These are phyloP conservation scores for Gallirallus australis DNA, from an alignment of 2,797 vertebrate genomes.

Conservation along the genomic window DNA sequence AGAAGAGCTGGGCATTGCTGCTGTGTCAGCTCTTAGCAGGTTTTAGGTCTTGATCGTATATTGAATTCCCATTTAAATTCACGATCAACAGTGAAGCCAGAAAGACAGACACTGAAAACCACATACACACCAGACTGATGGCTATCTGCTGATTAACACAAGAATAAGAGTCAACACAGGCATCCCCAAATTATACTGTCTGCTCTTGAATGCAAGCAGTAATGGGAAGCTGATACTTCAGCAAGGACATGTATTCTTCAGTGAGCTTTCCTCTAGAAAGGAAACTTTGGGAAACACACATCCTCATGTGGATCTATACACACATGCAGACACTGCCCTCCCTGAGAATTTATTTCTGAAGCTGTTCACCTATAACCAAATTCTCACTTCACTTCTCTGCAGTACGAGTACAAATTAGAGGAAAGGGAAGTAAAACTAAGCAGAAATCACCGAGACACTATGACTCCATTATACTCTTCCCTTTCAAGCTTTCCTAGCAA, in stretches of 20 bases:
- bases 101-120: not conserved
- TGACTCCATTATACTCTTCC: not conserved
- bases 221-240: not conserved
- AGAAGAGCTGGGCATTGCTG: not conserved
- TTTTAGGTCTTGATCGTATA: not conserved
- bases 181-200: not conserved
- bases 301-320: accelerated
- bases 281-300: not conserved
- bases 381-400: not conserved
- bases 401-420: not conserved
- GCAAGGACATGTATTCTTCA: not conserved
- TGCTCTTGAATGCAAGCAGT: not conserved
- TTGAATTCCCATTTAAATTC: constrained; percentile 3
- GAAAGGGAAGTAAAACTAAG: not conserved
- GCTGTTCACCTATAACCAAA: not conserved
- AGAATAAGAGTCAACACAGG: not conserved
- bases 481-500: not conserved
- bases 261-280: not conserved
- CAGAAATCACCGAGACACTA: not conserved
- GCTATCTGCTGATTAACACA: not conserved
- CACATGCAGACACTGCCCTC: not conserved
- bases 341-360: not conserved
- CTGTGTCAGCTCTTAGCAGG: not conserved
- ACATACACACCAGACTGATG: not conserved
- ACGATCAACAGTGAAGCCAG: not conserved